Base-by-base conservation (phyloP, 1,140 invertebrate genomes). In the Papilio xuthus region DNA sequence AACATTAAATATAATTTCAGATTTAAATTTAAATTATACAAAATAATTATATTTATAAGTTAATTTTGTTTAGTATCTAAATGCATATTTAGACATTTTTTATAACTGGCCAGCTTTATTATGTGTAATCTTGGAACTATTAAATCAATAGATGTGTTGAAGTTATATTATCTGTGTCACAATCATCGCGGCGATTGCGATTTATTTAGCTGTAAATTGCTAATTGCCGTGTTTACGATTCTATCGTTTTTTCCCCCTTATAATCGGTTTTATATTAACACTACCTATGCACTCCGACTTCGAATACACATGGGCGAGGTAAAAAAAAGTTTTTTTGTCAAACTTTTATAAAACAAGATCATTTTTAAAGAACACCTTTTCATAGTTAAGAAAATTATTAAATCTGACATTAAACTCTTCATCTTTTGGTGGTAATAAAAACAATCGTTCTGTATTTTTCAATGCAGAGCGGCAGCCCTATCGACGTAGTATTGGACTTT, bases 151-250 rank as follows among this genome's bases (percentile, higher is more conserved):
- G 26, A 32, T 67, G 26, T 32, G 26, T 67, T 67, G n/a, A 67
- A 67, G 4, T 67, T 67, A 4, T 15, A 7, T 67, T 18, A 67
- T 67, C 60, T 67, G 26, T 67, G 60, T 28, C 60, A 67, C 60
- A 67, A 67, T 67, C 60, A 67, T 26, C 13, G 20, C 60, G 23
- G 26, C 60, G 60, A 67, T 67, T 67, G 32, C 26, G 13, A 67
- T 67, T 67, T 67, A 67, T 28, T 67, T 32, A 67, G 60, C 26
- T 67, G 26, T 67, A 67, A 67, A 67, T 67, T 15, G 60, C 60
- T 67, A 67, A 67, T 67, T 67, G 60, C 26, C 26, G 26, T 67
- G 26, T 67, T 67, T 67, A 67, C 60, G 23, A 60, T 60, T 60
- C 56, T 60, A 60, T 20, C 23, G 56, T 60, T 60, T 60, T 60